These are phyloP conservation scores for Hylaeus volcanicus DNA, from an alignment of 1,140 invertebrate genomes.

Conservation along the genomic window DNA sequence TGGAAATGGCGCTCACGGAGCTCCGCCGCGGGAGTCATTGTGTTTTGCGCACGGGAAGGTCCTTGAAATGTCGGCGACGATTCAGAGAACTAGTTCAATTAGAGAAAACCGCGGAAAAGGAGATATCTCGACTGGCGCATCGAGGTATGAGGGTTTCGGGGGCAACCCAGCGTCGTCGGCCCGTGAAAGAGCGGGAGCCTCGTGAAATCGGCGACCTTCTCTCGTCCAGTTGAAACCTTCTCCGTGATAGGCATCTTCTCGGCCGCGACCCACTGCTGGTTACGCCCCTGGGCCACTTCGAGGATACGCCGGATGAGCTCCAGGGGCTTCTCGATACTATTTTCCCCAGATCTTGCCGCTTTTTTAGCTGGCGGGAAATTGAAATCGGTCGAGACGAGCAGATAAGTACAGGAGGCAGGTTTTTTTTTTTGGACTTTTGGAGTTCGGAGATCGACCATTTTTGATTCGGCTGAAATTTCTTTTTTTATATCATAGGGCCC, in stretches of 20 bases:
- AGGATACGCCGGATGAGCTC: neutral
- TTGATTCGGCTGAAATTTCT: no score
- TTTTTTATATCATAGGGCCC: no score
- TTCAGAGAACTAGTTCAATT: conserved; percentile 76
- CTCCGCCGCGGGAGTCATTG: neutral
- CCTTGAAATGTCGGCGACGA: conserved; percentile 41
- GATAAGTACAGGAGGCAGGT: no score
- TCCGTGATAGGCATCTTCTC: conserved; percentile 47
- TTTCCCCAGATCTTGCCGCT: neutral
- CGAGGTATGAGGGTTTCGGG: conserved; percentile 78
- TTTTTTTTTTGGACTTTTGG: no score
- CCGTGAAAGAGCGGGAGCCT: conserved; percentile 60
- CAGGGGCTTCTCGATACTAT: no score
- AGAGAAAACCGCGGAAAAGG: conserved; percentile 77
- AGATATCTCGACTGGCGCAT: conserved; percentile 70
- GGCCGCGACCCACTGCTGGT: conserved; percentile 25
- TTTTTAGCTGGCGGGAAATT: neutral
- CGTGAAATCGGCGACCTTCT: conserved; percentile 60
- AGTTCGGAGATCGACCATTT: no score
- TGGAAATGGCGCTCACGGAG: no score
- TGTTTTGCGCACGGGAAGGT: neutral
- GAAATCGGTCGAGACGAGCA: neutral
- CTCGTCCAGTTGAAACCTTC: conserved; percentile 49
- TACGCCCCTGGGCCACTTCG: conserved; percentile 47
- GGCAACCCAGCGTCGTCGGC: conserved; percentile 71